Conservation (phyloP, 2,113 vertebrate genomes). For the Artemisiospiza belli region DNA sequence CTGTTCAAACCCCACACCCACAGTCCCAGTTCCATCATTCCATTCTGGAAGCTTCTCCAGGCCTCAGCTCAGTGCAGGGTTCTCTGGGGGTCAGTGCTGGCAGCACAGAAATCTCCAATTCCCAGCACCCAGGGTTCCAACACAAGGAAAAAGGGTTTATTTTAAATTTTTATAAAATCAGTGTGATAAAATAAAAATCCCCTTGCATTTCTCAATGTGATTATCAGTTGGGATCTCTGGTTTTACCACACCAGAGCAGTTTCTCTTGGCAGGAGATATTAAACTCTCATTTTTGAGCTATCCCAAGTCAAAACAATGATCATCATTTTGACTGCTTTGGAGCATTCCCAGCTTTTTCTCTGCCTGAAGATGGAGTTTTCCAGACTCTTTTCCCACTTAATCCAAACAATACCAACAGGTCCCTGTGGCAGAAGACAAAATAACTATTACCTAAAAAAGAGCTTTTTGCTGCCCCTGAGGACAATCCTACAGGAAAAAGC, state of each 20-base stretch:
- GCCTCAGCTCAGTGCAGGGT: not conserved
- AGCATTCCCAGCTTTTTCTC: not conserved
- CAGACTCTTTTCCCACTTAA: not conserved
- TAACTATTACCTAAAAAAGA: not conserved
- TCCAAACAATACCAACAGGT: not conserved
- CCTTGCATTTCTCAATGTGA: not conserved
- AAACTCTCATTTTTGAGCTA: not conserved
- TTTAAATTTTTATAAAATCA: not conserved
- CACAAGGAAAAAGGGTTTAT: not conserved
- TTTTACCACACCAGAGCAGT: not conserved
- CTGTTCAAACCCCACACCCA: not conserved
- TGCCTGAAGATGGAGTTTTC: not conserved
- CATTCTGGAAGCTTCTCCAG: not conserved
- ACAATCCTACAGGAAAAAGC: not conserved
- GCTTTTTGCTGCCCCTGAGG: not conserved
- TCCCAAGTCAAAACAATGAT: not conserved
- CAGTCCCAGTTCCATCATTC: not conserved
- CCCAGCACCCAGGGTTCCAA: not conserved
- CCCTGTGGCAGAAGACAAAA: not conserved
- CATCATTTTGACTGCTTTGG: not conserved
- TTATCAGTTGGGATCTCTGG: not conserved
- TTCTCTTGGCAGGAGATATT: not conserved
- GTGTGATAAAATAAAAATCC: too few relatives aligned
- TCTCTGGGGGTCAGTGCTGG: not conserved
- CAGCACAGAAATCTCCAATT: not conserved